Percentiles rank a stretch among this genome's conserved stretches.
Evolutionary conservation across 2,888 invertebrate species (phyloP).

Genomic region (Pogonocherus hispidulus): DNA sequence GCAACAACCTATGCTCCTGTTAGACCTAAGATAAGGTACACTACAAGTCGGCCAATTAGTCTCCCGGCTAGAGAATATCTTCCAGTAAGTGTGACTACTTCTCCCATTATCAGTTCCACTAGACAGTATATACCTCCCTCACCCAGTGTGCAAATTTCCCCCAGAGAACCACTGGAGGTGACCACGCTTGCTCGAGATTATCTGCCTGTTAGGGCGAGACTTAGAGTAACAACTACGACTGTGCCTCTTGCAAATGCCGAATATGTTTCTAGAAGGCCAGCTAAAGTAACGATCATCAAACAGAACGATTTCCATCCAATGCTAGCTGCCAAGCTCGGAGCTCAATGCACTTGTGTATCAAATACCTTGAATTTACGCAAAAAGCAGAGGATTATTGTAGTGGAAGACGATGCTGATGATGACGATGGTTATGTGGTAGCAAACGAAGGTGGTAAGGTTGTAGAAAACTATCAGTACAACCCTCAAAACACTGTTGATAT

Average conservation of each 20-base stretch:
- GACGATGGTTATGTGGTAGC: conserved; percentile 46
- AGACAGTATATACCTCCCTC: conserved; percentile 10
- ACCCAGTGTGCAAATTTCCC: conserved; percentile 29
- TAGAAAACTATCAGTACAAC: conserved; percentile 59
- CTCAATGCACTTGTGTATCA: conserved; percentile 80
- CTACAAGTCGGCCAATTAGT: conserved; percentile 28
- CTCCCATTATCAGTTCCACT: conserved; percentile 1
- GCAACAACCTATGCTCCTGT: conserved; percentile 39
- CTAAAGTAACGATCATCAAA: conserved; percentile 73
- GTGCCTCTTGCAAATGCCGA: conserved; percentile 30
- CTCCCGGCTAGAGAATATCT: conserved; percentile 46
- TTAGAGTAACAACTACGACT: conserved; percentile 50
- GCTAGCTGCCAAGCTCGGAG: conserved; percentile 79
- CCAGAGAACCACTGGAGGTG: too few relatives aligned
- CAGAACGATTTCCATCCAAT: conserved; percentile 81
- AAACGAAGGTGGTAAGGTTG: conserved; percentile 54
- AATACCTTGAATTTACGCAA: conserved; percentile 72
- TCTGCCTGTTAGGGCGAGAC: conserved; percentile 52
- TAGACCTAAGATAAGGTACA: conserved; percentile 32
- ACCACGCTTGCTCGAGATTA: too few relatives aligned
- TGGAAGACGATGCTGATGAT: conserved; percentile 55
- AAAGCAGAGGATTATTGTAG: conserved; percentile 55
- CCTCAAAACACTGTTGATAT: conserved; percentile 56
- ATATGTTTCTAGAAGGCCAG: conserved; percentile 41
- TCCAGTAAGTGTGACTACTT: conserved; percentile 35